phyloP scores from a whole-genome alignment of 2,113 vertebrate genomes.

The Cyprinus carpio region DNA sequence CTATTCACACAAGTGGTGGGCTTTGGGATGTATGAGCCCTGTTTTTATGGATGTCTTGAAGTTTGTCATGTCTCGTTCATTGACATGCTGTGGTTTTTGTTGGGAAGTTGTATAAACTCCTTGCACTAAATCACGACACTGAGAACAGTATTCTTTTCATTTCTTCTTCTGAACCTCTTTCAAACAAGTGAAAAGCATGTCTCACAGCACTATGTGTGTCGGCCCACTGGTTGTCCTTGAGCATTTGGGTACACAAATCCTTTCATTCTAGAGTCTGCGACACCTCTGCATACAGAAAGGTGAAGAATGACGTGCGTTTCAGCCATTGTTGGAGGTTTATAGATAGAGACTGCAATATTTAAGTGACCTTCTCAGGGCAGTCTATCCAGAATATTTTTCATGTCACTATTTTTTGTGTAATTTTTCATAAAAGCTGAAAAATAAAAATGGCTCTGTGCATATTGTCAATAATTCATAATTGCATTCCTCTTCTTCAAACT shows the following conservation, averaged over 20 bases:
- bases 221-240: conserved; percentile 45
- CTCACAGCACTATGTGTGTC: background rate
- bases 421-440: background rate
- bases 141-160: conserved; percentile 36
- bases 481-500: background rate
- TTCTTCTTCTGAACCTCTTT: conserved; percentile 41
- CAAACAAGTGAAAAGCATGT: conserved; percentile 30
- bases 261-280: conserved; percentile 22
- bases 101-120: too few species aligned
- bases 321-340: background rate
- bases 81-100: background rate
- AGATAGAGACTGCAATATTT: background rate
- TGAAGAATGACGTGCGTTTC: conserved; percentile 22
- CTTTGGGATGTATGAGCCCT: too few species aligned
- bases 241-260: conserved; percentile 16
- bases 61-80: background rate
- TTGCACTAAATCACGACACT: background rate
- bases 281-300: conserved; percentile 14
- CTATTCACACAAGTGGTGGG: too few species aligned
- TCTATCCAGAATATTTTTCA: background rate
- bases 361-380: background rate
- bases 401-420: background rate
- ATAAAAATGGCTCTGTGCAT: background rate
- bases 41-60: background rate
- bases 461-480: background rate